Percentiles rank a stretch among this genome's conserved stretches.
phyloP scores from a whole-genome alignment of 2,888 invertebrate species.

The Chymomyza amoena region DNA sequence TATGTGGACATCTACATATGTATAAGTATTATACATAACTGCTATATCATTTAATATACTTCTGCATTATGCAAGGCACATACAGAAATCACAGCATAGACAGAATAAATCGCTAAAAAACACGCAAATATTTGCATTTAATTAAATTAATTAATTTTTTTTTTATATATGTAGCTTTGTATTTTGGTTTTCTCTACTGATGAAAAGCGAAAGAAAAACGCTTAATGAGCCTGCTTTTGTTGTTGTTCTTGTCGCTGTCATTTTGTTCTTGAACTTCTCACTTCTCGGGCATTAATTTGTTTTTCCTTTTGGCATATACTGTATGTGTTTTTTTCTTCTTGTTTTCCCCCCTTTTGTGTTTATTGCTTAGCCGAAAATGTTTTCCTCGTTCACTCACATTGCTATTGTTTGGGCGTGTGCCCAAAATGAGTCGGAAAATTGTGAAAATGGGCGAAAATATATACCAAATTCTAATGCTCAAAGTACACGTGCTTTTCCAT shows the following conservation, averaged over 20 bases:
- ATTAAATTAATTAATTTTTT: background rate
- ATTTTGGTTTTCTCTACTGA: background rate
- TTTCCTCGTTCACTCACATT: background rate
- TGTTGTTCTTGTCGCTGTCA: background rate
- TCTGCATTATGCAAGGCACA: conserved; percentile 51
- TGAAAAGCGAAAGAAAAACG: conserved; percentile 16
- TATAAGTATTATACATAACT: background rate
- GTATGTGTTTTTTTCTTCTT: conserved; percentile 16
- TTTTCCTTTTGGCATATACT: conserved; percentile 15
- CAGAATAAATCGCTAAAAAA: conserved; percentile 48
- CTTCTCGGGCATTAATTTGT: conserved; percentile 10
- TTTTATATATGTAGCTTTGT: background rate
- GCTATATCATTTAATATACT: conserved; percentile 6
- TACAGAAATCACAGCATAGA: conserved; percentile 49
- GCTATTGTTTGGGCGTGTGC: conserved; percentile 44
- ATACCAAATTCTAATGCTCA: background rate
- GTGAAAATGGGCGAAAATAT: background rate
- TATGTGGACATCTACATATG: background rate
- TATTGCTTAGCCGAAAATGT: conserved; percentile 2
- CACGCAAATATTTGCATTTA: conserved; percentile 65
- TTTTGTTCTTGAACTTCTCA: conserved; percentile 35
- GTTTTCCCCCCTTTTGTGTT: conserved; percentile 18
- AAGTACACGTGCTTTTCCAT: background rate
- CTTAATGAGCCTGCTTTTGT: background rate
- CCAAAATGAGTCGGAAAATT: conserved; percentile 20